Evolutionary conservation across 2,797 vertebrate species (phyloP).

Genomic region (Meriones psammophilus): DNA sequence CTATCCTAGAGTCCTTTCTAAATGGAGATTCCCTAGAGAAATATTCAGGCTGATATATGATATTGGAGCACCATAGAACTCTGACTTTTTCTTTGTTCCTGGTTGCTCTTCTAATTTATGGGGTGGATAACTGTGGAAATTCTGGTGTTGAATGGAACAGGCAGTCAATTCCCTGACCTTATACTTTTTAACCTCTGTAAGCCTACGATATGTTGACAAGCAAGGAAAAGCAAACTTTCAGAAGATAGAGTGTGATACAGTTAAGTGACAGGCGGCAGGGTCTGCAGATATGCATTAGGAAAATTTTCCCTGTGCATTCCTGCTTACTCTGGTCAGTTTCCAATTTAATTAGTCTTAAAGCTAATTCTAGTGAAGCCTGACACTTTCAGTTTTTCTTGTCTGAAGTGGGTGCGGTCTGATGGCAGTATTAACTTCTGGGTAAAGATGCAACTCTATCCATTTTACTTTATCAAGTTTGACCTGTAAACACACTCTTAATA

Average conservation of each 20-base stretch:
- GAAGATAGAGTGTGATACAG: background rate
- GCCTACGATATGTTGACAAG: background rate
- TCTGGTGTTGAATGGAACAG: background rate
- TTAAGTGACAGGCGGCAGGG: background rate
- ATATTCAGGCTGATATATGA: background rate
- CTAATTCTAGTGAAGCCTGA: background rate
- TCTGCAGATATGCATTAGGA: background rate
- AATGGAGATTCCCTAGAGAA: background rate
- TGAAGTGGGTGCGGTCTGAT: background rate
- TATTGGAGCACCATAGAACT: background rate
- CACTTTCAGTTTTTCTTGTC: background rate
- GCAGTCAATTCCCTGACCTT: background rate
- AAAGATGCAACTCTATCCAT: background rate
- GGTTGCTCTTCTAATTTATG: background rate
- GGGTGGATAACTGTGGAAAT: background rate
- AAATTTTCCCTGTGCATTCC: background rate
- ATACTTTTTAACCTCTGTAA: background rate
- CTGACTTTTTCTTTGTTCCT: background rate
- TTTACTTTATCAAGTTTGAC: slow-evolving; percentile 35
- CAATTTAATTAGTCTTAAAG: background rate
- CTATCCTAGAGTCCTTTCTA: background rate
- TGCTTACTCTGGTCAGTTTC: background rate
- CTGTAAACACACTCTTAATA: background rate
- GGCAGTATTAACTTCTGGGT: background rate
- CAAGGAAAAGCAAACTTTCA: background rate